Conservation (phyloP, 2,113 vertebrate species). For the Epinephelus fuscoguttatus region DNA sequence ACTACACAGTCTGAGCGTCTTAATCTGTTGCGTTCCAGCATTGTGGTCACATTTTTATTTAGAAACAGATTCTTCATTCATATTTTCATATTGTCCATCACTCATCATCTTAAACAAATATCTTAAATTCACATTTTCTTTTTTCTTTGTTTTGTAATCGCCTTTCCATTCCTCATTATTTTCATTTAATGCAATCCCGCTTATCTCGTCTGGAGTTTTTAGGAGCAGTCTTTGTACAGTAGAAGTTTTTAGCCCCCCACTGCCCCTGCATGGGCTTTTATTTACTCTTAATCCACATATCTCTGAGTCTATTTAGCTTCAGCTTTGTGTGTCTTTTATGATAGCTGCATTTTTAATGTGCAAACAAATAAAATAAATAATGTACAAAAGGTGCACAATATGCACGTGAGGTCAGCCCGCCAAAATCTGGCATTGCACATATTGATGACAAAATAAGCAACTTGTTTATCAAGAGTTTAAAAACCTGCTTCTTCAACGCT, state of each 20-base stretch:
- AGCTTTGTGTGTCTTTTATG: neutral
- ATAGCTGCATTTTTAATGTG: neutral
- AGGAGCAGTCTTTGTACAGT: neutral
- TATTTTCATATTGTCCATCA: too few relatives aligned
- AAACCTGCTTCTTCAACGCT: neutral
- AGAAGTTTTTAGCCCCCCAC: neutral
- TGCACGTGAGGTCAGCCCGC: too few relatives aligned
- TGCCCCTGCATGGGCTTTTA: conserved; percentile 4
- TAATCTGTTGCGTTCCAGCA: neutral
- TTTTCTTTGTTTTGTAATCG: conserved; percentile 28
- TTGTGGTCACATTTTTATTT: neutral
- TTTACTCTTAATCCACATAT: conserved; percentile 17
- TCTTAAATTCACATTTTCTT: neutral
- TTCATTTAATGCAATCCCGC: conserved; percentile 22
- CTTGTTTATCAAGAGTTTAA: neutral
- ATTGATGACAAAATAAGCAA: neutral
- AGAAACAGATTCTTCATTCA: too few relatives aligned
- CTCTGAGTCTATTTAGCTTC: neutral
- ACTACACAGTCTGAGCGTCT: neutral
- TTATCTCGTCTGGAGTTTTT: conserved; percentile 8
- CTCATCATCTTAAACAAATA: too few relatives aligned
- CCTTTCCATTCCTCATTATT: conserved; percentile 23
- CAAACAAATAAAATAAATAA: neutral
- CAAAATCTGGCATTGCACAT: too few relatives aligned
- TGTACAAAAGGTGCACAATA: neutral